Conservation (phyloP, 2,888 invertebrate species). For the Pyrochroa serraticornis region DNA sequence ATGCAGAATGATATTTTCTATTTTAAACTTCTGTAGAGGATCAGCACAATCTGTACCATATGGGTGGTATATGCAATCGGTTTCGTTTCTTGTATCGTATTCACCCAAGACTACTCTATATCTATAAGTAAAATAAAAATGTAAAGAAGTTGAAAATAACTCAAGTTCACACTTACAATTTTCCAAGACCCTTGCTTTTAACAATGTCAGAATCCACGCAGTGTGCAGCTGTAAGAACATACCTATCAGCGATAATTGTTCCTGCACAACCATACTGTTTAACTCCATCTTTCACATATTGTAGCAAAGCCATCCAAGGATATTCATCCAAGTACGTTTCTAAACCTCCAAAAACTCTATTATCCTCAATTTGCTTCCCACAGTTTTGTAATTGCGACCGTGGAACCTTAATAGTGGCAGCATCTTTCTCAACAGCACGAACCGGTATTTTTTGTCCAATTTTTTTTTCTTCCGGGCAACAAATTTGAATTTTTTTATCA, state of each 20-base stretch:
- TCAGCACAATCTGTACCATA: constrained; percentile 42
- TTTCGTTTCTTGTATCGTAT: constrained; percentile 66
- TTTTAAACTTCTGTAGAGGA: constrained; percentile 33
- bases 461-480: constrained; percentile 34
- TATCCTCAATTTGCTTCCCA: constrained; percentile 61
- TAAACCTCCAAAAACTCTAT: constrained; percentile 67
- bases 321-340: constrained; percentile 59
- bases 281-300: constrained; percentile 25
- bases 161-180: constrained; percentile 38
- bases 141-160: constrained; percentile 10
- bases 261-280: constrained; percentile 51
- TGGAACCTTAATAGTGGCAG: constrained; percentile 1
- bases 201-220: constrained; percentile 46
- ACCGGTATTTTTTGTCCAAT: not conserved
- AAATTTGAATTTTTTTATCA: constrained; percentile 32
- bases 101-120: constrained; percentile 68
- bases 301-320: constrained; percentile 51
- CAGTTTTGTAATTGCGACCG: constrained; percentile 53
- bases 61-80: constrained; percentile 61
- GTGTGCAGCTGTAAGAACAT: constrained; percentile 56
- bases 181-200: constrained; percentile 33
- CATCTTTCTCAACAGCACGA: not conserved
- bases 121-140: constrained; percentile 49
- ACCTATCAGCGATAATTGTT: constrained; percentile 48
- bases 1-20: constrained; percentile 35